Percentiles rank a stretch among this genome's conserved stretches.
Evolutionary conservation across 35 echinoderm and acorn worm genomes (phyloP).

Genomic region (Hemicentrotus pulcherrimus): DNA sequence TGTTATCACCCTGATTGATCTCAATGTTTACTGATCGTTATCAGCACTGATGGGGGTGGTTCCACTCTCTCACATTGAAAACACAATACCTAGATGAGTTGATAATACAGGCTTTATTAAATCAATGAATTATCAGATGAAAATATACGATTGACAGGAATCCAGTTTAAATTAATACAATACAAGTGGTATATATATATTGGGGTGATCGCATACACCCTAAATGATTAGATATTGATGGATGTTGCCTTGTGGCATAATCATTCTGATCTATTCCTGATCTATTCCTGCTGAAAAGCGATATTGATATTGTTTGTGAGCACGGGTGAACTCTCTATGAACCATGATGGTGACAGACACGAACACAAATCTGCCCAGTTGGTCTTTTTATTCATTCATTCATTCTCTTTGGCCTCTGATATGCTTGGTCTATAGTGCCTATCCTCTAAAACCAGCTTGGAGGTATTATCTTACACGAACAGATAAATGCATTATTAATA

Average conservation of each 20-base stretch:
- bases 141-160: neutral
- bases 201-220: neutral
- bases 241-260: neutral
- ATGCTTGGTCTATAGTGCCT: neutral
- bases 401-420: neutral
- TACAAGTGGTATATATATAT: too few species aligned
- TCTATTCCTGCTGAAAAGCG: neutral
- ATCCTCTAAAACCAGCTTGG: neutral
- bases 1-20: neutral
- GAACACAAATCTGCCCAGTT: neutral
- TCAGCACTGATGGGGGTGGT: neutral
- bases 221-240: slow-evolving; percentile 13
- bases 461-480: neutral
- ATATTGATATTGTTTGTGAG: slow-evolving; percentile 12
- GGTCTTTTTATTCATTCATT: neutral
- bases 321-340: neutral
- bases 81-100: too few species aligned
- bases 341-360: neutral
- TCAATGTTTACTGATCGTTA: neutral
- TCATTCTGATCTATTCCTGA: neutral
- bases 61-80: neutral
- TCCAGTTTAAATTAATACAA: neutral
- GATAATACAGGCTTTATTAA: neutral
- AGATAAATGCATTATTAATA: neutral
- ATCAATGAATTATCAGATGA: neutral